Base-by-base conservation (phyloP, 2,113 vertebrate species). In the Equus quagga region DNA sequence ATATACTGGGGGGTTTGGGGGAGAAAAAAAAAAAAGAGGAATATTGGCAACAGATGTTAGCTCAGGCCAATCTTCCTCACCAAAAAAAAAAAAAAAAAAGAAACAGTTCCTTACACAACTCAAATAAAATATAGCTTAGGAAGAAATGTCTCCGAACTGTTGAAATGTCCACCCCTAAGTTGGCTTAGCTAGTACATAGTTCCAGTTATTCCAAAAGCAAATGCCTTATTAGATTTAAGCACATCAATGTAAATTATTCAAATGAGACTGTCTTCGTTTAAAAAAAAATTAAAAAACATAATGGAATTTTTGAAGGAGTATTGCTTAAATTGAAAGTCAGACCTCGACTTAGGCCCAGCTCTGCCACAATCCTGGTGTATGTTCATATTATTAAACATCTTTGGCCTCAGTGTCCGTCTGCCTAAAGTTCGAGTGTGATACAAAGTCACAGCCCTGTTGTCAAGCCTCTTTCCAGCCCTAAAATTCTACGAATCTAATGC, bases 121-220 rank as follows among this genome's bases (percentile, higher is more conserved):
- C 28, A 60, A 33, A 82, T 46, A 89, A 93, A 96, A 94, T 24
- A 96, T 3, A 91, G 56, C 7, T 97, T 54, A 89, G 31, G 62
- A 97, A 94, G 58, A 94, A 97, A 89, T 51, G 36, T 89, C 83
- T 94, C 87, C 51, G 60, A 82, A 84, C 46, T 91, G 36, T 75
- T 87, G 14, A 78, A 96, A 72, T 49, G 28, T 81, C 41, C 8
- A 87, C 96, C 51, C 51, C n/a, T 75, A 73, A 96, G 51, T 79
- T 97, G 72, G 67, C n/a, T 80, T 85, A 90, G 62, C 56, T n/a
- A 76, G 67, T 91, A 85, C 0, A 3, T 31, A 89, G 87, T 46
- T 46, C 36, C 12, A 72, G 54, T 87, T 84, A 83, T 72, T 75
- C 24, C 41, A 94, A 85, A 58, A 95, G 76, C 64, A 92, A 96